Percentiles rank a stretch among this genome's conserved stretches.
These are phyloP conservation scores for Drosophila sproati DNA, from an alignment of 1,140 invertebrate genomes.

Conservation along the genomic window DNA sequence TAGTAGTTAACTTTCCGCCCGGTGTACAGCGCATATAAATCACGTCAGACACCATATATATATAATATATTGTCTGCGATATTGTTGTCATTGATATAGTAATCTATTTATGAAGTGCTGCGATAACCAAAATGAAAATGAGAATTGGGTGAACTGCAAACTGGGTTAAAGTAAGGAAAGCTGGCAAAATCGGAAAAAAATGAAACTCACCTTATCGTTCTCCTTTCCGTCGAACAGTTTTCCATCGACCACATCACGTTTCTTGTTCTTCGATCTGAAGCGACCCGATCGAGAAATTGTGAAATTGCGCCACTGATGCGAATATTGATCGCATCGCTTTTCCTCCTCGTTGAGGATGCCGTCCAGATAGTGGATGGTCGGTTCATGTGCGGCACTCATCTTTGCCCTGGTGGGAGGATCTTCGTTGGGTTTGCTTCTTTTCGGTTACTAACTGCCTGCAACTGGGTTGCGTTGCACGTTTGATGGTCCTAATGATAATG, in stretches of 20 bases:
- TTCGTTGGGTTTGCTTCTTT: background rate
- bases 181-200: no score
- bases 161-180: constrained; percentile 1
- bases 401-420: background rate
- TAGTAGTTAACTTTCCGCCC: background rate
- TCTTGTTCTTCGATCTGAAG: constrained; percentile 81
- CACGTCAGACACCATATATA: constrained; percentile 44
- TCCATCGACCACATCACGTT: constrained; percentile 79
- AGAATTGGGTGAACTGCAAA: constrained; percentile 3
- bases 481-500: constrained; percentile 19
- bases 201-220: constrained; percentile 57
- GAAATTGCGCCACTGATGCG: constrained; percentile 81
- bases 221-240: constrained; percentile 76
- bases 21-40: constrained; percentile 34
- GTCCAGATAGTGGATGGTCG: constrained; percentile 78
- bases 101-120: constrained; percentile 29
- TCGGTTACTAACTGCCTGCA: background rate
- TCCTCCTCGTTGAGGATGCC: constrained; percentile 82
- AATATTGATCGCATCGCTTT: constrained; percentile 75
- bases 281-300: constrained; percentile 81
- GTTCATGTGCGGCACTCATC: constrained; percentile 74
- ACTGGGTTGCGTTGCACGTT: constrained; percentile 14
- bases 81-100: constrained; percentile 38
- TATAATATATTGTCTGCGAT: constrained; percentile 29
- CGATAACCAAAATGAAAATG: constrained; percentile 17